Percentiles rank a stretch among this genome's conserved stretches.
Evolutionary conservation across 2,797 vertebrate genomes (phyloP).

Genomic region (Chaenodraco wilsoni): DNA sequence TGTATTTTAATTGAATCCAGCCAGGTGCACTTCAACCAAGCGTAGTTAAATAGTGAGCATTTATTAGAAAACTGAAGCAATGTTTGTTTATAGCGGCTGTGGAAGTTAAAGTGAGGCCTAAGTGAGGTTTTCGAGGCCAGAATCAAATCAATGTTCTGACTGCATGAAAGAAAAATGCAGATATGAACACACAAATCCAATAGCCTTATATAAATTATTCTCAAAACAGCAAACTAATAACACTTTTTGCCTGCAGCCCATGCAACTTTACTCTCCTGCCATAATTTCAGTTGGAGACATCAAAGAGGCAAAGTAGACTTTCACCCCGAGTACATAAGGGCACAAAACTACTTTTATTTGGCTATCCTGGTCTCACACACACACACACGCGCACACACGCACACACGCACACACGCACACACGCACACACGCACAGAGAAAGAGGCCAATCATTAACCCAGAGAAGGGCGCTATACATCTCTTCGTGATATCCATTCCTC

Average conservation of each 20-base stretch:
- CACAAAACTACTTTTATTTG: conserved; percentile 44
- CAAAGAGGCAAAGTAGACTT: conserved; percentile 30
- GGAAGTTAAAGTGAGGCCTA: background rate
- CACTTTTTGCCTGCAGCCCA: background rate
- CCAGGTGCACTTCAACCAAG: background rate
- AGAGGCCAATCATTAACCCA: conserved; percentile 54
- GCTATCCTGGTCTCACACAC: background rate
- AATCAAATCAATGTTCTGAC: background rate
- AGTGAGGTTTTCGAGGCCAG: background rate
- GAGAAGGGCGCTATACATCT: conserved; percentile 15
- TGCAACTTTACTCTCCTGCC: background rate
- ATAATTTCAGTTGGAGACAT: conserved; percentile 11
- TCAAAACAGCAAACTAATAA: background rate
- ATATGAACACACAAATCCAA: background rate
- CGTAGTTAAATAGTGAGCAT: conserved; percentile 53
- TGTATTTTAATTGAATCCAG: conserved; percentile 4
- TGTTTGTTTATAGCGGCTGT: conserved; percentile 28
- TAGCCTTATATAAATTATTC: background rate
- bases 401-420: too few relatives aligned
- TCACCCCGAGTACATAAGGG: conserved; percentile 41
- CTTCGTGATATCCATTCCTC: conserved; percentile 5
- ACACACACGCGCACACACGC: too few relatives aligned
- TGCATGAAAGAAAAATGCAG: background rate
- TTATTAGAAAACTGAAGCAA: conserved; percentile 44
- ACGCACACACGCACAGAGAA: background rate